Evolutionary conservation across 2,888 invertebrate genomes (phyloP), one percentile per base, ranked within the genome.

Genomic region (Chymomyza procnemis): DNA sequence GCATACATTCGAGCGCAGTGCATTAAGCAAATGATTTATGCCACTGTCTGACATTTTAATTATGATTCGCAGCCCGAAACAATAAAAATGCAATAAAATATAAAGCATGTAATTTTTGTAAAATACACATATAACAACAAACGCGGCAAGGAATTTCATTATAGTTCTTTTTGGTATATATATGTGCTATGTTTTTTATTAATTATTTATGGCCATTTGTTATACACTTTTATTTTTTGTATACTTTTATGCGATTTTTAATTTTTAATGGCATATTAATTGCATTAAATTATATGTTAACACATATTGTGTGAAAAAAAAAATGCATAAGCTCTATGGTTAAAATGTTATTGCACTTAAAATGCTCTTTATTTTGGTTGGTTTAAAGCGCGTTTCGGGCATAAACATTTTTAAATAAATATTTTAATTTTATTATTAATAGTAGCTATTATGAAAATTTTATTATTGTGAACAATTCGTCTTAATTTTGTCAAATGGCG

Each of bases 1-100:
- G 74, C 70, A 73, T 46, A 67, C 65, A 56, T 55, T 52, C 60
- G 4, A 60, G 47, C 60, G 48, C 52, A 80, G 69, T 83, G 81
- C 84, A 85, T 85, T 83, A 83, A 78, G 72, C 70, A 71, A 68
- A 67, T 74, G 75, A 74, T 74, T 74, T 68, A 75, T 83, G 69
- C 65, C 69, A 71, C 71, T 26, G 79, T 76, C 74, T 81, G 81
- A 81, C 86, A 78, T 83, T 78, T 81, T 81, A 83, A 85, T 81
- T 81, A 85, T 83, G 85, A 71, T 67, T 56, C 12, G 59, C 64
- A 48, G 66, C 55, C 26, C 14, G 56, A 41, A 41, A 41, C 34
- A 41, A 41, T 41, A 41, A 41, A 41, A 12, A 41, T 41, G 34
- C 34, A 41, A 41, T 41, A 41, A 41, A 41, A 41, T 12, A 41